phyloP scores from a whole-genome alignment of 92 coral and sea anemone genomes.

The Zoanthus gigantus region DNA sequence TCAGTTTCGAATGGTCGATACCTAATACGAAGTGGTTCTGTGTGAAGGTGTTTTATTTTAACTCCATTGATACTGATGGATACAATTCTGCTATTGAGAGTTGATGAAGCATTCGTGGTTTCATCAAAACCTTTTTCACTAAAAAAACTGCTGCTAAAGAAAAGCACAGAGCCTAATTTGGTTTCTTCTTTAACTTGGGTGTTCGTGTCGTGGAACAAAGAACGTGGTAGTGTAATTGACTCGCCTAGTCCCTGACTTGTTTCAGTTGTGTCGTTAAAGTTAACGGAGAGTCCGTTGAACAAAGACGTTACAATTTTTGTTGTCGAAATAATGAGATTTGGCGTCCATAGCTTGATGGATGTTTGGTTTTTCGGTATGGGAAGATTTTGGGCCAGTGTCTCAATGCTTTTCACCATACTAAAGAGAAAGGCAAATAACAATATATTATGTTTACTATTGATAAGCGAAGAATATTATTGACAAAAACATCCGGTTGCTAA shows the following conservation, averaged over 20 bases:
- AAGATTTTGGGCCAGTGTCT: conserved; percentile 52
- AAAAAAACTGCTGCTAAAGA: conserved; percentile 10
- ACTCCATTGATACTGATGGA: conserved; percentile 30
- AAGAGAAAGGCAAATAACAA: background rate
- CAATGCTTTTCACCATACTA: conserved; percentile 52
- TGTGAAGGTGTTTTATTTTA: background rate
- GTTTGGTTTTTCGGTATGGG: conserved; percentile 38
- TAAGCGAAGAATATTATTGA: too few relatives aligned
- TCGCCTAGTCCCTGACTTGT: background rate
- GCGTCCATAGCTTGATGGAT: background rate
- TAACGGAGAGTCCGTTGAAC: conserved; percentile 6
- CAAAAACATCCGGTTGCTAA: too few relatives aligned
- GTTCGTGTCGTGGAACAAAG: conserved; percentile 4
- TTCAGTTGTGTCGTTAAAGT: background rate
- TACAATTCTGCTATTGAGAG: conserved; percentile 34
- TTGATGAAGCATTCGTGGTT: background rate
- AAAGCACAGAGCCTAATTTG: conserved; percentile 23
- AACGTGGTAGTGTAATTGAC: background rate
- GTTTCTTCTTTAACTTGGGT: background rate
- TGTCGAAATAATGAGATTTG: conserved; percentile 6
- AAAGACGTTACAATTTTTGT: background rate
- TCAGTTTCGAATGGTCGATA: conserved; percentile 1
- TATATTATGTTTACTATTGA: background rate
- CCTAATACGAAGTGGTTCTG: conserved; percentile 9
- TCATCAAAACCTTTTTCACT: conserved; percentile 14